Base-by-base conservation (phyloP, 2,113 vertebrate genomes). In the zebrafish (Danio rerio) region DNA sequence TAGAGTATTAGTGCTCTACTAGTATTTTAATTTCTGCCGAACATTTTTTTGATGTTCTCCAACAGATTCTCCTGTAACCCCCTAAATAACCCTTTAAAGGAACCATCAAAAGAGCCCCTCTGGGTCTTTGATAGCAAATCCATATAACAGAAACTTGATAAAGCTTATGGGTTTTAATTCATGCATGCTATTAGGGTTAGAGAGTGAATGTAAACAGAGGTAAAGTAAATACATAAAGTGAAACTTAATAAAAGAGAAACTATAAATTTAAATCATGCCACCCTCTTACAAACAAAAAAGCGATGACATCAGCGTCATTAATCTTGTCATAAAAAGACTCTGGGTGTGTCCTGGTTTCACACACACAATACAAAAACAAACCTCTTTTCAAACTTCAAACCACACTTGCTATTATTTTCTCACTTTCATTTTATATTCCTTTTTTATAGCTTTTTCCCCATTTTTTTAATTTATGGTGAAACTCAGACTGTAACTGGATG, bases 231-330 rank as follows among this genome's bases (percentile, higher is more conserved):
- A 31, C 31, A 40, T 7, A 9, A 42, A 13, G n/a, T 20, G 58
- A 77, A 50, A 56, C 5, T 43, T 13, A 40, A 77, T 77, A 77
- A 63, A 62, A 5, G 75, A 50, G 45, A 50, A 40, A 78, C 59
- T 13, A 21, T 63, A 78, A 21, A 62, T 20, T 31, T 21, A 42
- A 84, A 10, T 59, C 81, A 66, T 86, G 79, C 3, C 75, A 89
- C 86, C 87, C 87, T 86, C 66, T 81, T 65, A 53, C 82, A 87
- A 62, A 42, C 59, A 79, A 86, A 75, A 85, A 84, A 91, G 83
- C 88, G 87, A 86, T 89, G 88, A 89, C 88, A 84, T 91, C 75
- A 88, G 80, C 78, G 89, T 88, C 88, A 90, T 91, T 90, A 91
- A 92, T 92, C 89, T 90, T 86, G 82, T 87, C 82, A 79, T 72